Percentiles rank a stretch among this genome's conserved stretches.
phyloP scores from a whole-genome alignment of 2,113 vertebrate species.

The Chloroceryle aenea region DNA sequence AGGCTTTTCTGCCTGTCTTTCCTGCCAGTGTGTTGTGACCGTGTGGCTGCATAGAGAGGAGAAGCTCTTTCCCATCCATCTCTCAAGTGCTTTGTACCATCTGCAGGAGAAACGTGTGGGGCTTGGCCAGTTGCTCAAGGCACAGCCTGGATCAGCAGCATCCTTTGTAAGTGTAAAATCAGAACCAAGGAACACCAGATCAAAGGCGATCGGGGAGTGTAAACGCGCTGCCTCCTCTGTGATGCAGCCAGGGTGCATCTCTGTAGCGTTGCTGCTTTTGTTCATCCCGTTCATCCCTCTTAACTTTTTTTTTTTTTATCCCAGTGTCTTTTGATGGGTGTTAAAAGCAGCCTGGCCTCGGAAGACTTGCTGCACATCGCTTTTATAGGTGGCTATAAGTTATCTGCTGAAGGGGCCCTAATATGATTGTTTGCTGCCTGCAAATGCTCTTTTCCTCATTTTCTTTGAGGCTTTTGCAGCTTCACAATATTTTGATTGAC shows the following conservation, averaged over 20 bases:
- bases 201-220: fast-evolving
- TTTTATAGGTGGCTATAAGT: neutral
- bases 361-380: neutral
- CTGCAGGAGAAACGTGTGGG: neutral
- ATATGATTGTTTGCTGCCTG: neutral
- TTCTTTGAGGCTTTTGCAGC: neutral
- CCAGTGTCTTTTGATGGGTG: neutral
- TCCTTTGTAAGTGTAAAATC: neutral
- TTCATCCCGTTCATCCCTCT: neutral
- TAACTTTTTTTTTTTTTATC: neutral
- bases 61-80: neutral
- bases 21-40: neutral
- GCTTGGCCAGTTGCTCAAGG: neutral
- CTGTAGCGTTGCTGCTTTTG: fast-evolving
- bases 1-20: neutral
- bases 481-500: neutral
- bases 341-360: neutral
- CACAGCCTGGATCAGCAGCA: neutral
- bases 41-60: neutral
- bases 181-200: neutral
- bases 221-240: neutral
- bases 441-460: neutral
- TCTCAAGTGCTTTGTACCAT: neutral
- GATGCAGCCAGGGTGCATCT: neutral
- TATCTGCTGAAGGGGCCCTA: neutral